Percentiles rank a stretch among this genome's conserved stretches.
Evolutionary conservation across 2,888 invertebrate genomes (phyloP).

Genomic region (Lycaena phlaeas): DNA sequence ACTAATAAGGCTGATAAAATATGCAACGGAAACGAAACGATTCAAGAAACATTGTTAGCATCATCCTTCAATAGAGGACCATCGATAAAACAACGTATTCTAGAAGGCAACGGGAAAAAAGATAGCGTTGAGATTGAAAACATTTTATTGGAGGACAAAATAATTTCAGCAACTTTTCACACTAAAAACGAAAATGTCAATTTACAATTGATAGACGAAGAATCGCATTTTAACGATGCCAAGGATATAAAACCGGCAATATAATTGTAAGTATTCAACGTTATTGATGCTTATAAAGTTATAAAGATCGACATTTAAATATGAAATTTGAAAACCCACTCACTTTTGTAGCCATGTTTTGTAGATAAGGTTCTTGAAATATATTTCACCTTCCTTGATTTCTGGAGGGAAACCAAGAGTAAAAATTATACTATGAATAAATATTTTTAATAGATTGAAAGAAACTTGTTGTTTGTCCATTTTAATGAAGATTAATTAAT

Average conservation of each 20-base stretch:
- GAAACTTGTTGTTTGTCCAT: too few species aligned
- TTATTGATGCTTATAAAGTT: background rate
- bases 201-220: constrained; percentile 57
- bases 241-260: constrained; percentile 36
- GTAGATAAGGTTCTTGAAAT: too few species aligned
- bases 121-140: constrained; percentile 73
- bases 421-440: too few species aligned
- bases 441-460: too few species aligned
- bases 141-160: constrained; percentile 64
- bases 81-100: constrained; percentile 47
- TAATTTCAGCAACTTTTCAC: constrained; percentile 45
- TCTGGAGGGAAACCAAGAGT: too few species aligned
- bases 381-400: too few species aligned
- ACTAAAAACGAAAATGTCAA: constrained; percentile 50
- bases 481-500: too few species aligned
- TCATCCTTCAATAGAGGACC: constrained; percentile 71
- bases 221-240: constrained; percentile 46
- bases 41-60: constrained; percentile 77
- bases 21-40: constrained; percentile 84
- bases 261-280: constrained; percentile 40
- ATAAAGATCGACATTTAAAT: background rate
- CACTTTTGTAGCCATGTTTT: too few species aligned
- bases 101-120: constrained; percentile 51
- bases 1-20: constrained; percentile 76
- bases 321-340: constrained; percentile 1